phyloP scores from a whole-genome alignment of 1,140 invertebrate species.

The Drosophila sechellia region DNA sequence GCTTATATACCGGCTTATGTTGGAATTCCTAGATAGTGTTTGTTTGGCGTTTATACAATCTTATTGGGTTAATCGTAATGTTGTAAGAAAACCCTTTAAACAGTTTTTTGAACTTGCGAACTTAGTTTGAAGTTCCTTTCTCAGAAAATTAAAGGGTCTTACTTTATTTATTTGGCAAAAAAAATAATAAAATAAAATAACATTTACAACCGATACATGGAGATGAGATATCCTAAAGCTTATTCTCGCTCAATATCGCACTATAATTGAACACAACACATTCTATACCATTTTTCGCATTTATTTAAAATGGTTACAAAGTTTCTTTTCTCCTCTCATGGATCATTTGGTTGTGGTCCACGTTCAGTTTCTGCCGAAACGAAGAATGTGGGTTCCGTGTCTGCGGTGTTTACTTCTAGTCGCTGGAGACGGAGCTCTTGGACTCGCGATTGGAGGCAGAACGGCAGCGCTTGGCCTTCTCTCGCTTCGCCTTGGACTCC shows the following conservation, averaged over 20 bases:
- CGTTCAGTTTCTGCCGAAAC: constrained; percentile 37
- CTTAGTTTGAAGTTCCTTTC: neutral
- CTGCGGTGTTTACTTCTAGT: constrained; percentile 76
- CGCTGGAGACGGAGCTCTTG: constrained; percentile 86
- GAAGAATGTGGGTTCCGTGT: constrained; percentile 20
- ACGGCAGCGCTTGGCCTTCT: constrained; percentile 90
- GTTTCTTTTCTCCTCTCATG: constrained; percentile 30
- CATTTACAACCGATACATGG: too few species aligned
- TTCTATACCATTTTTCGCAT: constrained; percentile 45
- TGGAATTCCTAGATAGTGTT: too few species aligned
- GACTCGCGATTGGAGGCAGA: constrained; percentile 92
- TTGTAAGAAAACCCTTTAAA: neutral
- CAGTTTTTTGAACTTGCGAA: neutral
- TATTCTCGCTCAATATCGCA: too few species aligned
- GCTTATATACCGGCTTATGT: neutral
- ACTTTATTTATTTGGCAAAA: constrained; percentile 1
- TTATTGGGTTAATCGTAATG: neutral
- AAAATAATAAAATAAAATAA: constrained; percentile 1
- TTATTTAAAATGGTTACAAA: constrained; percentile 50
- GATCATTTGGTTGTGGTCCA: neutral
- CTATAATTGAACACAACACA: neutral
- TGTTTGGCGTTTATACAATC: too few species aligned
- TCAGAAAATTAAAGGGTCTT: too few species aligned
- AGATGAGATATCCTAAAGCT: too few species aligned
- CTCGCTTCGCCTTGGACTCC: constrained; percentile 95